A percentile compares a stretch with the other conserved stretches of the same genome.
phyloP scores from a whole-genome alignment of 2,888 invertebrate species.

The Epicampocera succincta region DNA sequence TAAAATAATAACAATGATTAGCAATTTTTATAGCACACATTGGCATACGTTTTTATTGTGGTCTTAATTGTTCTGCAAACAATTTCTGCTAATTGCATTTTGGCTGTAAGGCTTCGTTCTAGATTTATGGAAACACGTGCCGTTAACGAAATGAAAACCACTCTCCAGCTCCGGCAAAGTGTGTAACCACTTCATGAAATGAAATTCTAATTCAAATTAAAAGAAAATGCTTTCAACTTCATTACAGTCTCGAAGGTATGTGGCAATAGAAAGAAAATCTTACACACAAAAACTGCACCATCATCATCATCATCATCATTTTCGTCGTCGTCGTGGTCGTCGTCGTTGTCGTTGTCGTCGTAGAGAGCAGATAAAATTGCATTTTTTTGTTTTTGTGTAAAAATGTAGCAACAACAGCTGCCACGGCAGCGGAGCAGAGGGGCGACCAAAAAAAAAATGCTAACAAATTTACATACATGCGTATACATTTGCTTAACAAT shows the following conservation, averaged over 20 bases:
- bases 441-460: background rate
- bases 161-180: background rate
- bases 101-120: conserved; percentile 25
- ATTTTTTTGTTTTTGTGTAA: background rate
- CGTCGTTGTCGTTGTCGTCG: no score
- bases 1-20: conserved; percentile 48
- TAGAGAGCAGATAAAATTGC: conserved; percentile 57
- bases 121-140: conserved; percentile 47
- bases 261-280: background rate
- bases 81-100: conserved; percentile 49
- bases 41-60: conserved; percentile 6
- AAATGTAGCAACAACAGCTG: conserved; percentile 6
- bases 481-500: conserved; percentile 64
- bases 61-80: conserved; percentile 42
- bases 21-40: background rate
- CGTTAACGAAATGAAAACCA: conserved; percentile 4
- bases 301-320: conserved; percentile 16
- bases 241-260: conserved; percentile 21
- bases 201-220: conserved; percentile 43
- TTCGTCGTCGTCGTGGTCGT: background rate
- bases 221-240: conserved; percentile 17
- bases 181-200: conserved; percentile 25
- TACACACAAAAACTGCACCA: conserved; percentile 21
- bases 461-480: conserved; percentile 68
- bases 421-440: background rate